Conservation (phyloP, 2,113 vertebrate genomes). For the Ochotona princeps region DNA sequence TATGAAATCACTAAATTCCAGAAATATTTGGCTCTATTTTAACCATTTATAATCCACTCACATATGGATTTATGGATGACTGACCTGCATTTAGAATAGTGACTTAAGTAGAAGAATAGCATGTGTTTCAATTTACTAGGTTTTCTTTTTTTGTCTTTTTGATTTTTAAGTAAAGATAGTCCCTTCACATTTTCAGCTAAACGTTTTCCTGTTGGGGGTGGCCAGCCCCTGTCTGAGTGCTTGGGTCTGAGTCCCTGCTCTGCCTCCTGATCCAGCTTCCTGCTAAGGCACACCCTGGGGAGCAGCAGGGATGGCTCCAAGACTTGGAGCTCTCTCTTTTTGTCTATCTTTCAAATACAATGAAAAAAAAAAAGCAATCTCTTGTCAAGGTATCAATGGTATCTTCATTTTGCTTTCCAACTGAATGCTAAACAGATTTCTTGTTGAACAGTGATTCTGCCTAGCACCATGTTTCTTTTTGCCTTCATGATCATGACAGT, state of each 20-base stretch:
- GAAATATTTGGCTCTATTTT: not conserved
- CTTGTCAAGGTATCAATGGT: not conserved
- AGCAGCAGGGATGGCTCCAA: no score
- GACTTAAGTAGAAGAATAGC: slow-evolving; percentile 9
- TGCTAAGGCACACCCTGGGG: no score
- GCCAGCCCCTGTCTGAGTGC: no score
- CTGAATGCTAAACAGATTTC: not conserved
- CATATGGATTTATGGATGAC: not conserved
- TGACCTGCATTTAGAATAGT: not conserved
- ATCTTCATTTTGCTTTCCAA: not conserved
- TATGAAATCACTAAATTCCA: not conserved
- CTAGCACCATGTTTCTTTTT: not conserved
- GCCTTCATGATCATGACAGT: not conserved
- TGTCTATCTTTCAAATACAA: no score
- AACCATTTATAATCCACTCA: not conserved
- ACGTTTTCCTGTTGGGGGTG: not conserved
- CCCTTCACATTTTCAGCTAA: not conserved
- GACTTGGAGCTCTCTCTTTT: no score
- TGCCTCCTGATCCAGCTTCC: no score
- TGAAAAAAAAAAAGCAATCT: no score
- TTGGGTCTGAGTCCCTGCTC: no score
- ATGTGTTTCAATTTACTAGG: not conserved
- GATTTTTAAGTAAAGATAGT: not conserved
- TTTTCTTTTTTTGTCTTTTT: slow-evolving; percentile 15
- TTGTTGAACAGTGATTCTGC: not conserved